Conservation (phyloP, 2,888 invertebrate species). For the Drosophila colorata region DNA sequence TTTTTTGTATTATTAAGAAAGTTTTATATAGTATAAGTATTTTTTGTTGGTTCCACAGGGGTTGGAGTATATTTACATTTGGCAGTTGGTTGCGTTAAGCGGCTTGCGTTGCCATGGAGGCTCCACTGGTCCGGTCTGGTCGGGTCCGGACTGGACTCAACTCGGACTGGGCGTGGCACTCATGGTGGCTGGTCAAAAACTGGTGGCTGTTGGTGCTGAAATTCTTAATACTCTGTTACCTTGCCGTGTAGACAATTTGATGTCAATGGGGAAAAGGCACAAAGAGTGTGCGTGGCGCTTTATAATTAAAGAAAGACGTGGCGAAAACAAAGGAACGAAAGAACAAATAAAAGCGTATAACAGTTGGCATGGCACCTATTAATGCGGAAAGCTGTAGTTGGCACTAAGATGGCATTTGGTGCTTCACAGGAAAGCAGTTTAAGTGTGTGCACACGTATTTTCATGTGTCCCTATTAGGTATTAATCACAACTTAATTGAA, state of each 20-base stretch:
- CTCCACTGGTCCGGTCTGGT: background rate
- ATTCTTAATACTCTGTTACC: constrained; percentile 79
- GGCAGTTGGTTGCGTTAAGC: constrained; percentile 80
- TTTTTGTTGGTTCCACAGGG: constrained; percentile 60
- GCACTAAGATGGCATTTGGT: background rate
- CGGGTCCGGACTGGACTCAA: constrained; percentile 5
- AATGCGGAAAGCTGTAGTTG: constrained; percentile 21
- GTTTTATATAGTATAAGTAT: constrained; percentile 66
- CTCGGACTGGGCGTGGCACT: constrained; percentile 11
- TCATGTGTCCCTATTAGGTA: too few species aligned
- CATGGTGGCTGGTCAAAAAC: constrained; percentile 52
- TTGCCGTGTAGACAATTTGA: constrained; percentile 73
- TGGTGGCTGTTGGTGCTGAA: constrained; percentile 69
- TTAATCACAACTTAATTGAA: too few species aligned
- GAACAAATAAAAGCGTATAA: constrained; percentile 60
- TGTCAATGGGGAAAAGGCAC: constrained; percentile 58
- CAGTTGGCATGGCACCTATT: constrained; percentile 66
- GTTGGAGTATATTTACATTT: constrained; percentile 78
- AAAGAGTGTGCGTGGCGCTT: constrained; percentile 37
- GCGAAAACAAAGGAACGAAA: constrained; percentile 54
- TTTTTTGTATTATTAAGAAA: constrained; percentile 75
- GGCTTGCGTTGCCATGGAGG: constrained; percentile 74
- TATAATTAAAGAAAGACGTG: constrained; percentile 72
- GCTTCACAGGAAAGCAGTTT: background rate
- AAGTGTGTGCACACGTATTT: background rate